phyloP scores from a whole-genome alignment of 2,888 invertebrate species.

The Cecidostiba fungosa region DNA sequence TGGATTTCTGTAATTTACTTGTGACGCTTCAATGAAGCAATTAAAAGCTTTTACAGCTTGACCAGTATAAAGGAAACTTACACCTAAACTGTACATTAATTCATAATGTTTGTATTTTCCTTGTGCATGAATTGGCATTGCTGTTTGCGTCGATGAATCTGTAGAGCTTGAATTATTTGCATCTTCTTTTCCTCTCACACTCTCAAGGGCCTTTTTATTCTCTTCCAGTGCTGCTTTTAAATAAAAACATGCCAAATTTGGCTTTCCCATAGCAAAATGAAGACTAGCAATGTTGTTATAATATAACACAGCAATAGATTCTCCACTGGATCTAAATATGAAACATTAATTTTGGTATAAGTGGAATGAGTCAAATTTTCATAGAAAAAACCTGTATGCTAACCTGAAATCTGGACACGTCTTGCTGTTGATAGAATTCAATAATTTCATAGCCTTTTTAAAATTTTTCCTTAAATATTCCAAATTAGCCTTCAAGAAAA shows the following conservation, averaged over 20 bases:
- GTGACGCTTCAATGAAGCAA: conserved; percentile 92
- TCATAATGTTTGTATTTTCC: conserved; percentile 85
- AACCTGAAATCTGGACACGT: conserved; percentile 80
- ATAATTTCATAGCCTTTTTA: conserved; percentile 83
- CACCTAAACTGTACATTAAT: conserved; percentile 90
- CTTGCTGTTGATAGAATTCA: conserved; percentile 81
- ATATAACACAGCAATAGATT: conserved; percentile 84
- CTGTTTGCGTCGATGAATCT: conserved; percentile 2
- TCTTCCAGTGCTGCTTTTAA: conserved; percentile 90
- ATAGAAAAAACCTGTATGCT: conserved; percentile 63
- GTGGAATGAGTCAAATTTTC: conserved; percentile 21
- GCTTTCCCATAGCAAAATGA: conserved; percentile 90
- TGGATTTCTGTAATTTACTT: conserved; percentile 93
- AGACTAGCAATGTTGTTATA: conserved; percentile 92
- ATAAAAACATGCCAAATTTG: conserved; percentile 89
- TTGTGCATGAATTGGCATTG: conserved; percentile 83
- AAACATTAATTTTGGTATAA: conserved; percentile 39
- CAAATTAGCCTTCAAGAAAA: conserved; percentile 84
- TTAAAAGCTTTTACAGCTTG: conserved; percentile 94
- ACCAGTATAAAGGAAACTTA: conserved; percentile 90
- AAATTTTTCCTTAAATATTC: conserved; percentile 86
- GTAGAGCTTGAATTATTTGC: conserved; percentile 38
- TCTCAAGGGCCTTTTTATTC: conserved; percentile 82
- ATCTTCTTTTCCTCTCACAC: conserved; percentile 66
- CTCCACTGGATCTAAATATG: conserved; percentile 82